These are phyloP conservation scores for Henricia sp. DNA, from an alignment of 53 echinoderm and acorn worm species.

Conservation along the genomic window DNA sequence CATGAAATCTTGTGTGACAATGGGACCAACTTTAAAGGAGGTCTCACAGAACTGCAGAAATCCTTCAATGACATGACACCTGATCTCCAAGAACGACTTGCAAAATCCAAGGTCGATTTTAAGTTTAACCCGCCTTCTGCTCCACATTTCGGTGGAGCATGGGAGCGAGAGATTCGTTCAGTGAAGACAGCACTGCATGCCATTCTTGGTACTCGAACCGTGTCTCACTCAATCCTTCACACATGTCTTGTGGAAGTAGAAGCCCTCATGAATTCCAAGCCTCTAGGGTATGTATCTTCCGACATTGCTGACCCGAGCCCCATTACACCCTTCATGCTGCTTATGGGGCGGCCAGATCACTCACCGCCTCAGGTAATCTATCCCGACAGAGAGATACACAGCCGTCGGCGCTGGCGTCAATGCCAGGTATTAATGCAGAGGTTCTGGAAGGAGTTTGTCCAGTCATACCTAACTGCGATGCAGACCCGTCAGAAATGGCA, in stretches of 20 bases:
- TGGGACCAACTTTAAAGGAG: slow-evolving; percentile 63
- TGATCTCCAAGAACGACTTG: slow-evolving; percentile 43
- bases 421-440: slow-evolving; percentile 19
- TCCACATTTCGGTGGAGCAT: slow-evolving; percentile 53
- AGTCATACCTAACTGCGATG: slow-evolving; percentile 15
- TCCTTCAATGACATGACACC: slow-evolving; percentile 43
- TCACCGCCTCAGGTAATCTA: slow-evolving; percentile 27
- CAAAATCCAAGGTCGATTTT: slow-evolving; percentile 25
- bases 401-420: slow-evolving; percentile 27
- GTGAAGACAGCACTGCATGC: slow-evolving; percentile 38
- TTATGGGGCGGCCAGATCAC: slow-evolving; percentile 53
- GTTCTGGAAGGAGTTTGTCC: not conserved
- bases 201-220: not conserved
- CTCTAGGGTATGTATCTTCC: slow-evolving; percentile 53
- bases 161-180: slow-evolving; percentile 56
- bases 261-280: slow-evolving; percentile 60
- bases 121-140: slow-evolving; percentile 55
- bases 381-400: slow-evolving; percentile 10
- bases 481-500: not conserved
- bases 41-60: slow-evolving; percentile 42
- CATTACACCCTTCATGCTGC: slow-evolving; percentile 55
- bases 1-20: slow-evolving; percentile 36
- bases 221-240: slow-evolving; percentile 33
- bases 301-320: slow-evolving; percentile 52
- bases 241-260: slow-evolving; percentile 59